Evolutionary conservation across 2,888 invertebrate genomes (phyloP).

Genomic region (Ommatoiulus sabulosus): DNA sequence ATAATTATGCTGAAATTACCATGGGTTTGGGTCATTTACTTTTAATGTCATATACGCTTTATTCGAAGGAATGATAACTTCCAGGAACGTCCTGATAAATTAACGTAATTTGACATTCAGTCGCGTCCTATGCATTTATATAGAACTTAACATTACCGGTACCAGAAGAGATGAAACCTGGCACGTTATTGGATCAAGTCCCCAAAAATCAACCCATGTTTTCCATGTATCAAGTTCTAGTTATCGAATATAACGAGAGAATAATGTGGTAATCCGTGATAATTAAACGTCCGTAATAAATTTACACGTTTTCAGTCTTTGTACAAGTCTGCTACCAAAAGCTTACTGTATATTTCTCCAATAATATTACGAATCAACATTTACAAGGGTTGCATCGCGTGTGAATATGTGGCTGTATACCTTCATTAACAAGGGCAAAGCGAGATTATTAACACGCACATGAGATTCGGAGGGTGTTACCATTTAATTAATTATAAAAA

Average conservation of each 20-base stretch:
- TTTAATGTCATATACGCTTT: background rate
- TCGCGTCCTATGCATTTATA: no score
- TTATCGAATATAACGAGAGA: no score
- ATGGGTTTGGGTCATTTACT: background rate
- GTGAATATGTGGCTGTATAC: slow-evolving; percentile 4
- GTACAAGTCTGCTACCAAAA: background rate
- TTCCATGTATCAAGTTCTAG: no score
- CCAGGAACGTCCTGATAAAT: no score
- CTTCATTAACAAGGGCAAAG: background rate
- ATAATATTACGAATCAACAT: background rate
- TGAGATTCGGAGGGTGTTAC: slow-evolving; percentile 37
- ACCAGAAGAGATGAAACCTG: no score
- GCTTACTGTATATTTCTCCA: background rate
- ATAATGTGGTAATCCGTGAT: background rate
- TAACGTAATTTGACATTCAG: no score
- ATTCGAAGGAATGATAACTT: background rate
- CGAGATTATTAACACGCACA: slow-evolving; percentile 41
- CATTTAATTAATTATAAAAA: slow-evolving; percentile 45
- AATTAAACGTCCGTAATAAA: background rate
- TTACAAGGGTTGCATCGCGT: background rate
- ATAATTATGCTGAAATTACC: background rate
- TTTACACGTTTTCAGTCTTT: background rate
- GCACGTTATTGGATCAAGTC: no score
- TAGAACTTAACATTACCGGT: no score
- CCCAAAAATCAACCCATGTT: no score